Evolutionary conservation across 2,888 invertebrate species (phyloP).

Genomic region (Orthosia incerta): DNA sequence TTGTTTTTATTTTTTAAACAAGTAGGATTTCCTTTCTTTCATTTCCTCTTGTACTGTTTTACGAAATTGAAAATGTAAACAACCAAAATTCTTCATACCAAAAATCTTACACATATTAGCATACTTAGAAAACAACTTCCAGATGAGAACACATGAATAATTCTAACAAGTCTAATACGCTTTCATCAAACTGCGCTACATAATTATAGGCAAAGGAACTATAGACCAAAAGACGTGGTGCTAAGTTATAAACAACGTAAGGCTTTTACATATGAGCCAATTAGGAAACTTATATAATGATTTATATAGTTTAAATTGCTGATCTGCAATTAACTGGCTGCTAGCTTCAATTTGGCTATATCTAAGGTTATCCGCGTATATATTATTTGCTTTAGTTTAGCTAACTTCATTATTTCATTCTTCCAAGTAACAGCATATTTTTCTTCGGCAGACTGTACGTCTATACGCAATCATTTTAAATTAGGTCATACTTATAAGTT

Average conservation of each 20-base stretch:
- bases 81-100: constrained; percentile 10
- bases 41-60: neutral
- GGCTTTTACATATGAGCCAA: constrained; percentile 49
- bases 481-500: neutral
- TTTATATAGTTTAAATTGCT: constrained; percentile 27
- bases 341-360: neutral
- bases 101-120: constrained; percentile 46
- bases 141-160: constrained; percentile 51
- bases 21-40: neutral
- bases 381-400: neutral
- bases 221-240: constrained; percentile 34
- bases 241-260: constrained; percentile 47
- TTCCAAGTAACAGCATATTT: neutral
- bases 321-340: constrained; percentile 9
- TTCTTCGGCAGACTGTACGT: neutral
- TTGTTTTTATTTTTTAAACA: no score
- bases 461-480: neutral
- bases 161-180: constrained; percentile 40
- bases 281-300: constrained; percentile 49
- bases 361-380: neutral
- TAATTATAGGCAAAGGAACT: constrained; percentile 32
- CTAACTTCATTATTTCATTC: neutral
- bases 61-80: constrained; percentile 4
- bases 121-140: constrained; percentile 47
- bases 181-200: constrained; percentile 44